Percentiles rank a stretch among this genome's conserved stretches.
These are phyloP conservation scores for Cisticola juncidis DNA, from an alignment of 2,113 vertebrate genomes.

Conservation along the genomic window DNA sequence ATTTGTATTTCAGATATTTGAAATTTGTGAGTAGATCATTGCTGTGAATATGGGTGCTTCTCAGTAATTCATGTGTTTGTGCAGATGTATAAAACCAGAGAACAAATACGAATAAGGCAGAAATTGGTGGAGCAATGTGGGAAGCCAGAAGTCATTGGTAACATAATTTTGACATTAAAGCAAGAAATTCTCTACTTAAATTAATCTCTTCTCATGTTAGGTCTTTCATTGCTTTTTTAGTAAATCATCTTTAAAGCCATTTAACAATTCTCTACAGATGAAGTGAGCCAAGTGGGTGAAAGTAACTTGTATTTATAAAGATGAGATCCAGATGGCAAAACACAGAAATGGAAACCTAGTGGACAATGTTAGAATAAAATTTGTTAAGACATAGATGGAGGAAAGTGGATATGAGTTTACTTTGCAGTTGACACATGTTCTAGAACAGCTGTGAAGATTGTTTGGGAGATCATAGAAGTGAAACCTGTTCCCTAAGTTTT, in stretches of 20 bases:
- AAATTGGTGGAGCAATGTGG: slow-evolving; percentile 19
- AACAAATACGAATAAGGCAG: background rate
- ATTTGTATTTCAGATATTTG: slow-evolving; percentile 5
- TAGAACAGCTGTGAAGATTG: background rate
- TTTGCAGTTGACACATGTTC: background rate
- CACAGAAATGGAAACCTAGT: background rate
- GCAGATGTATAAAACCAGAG: background rate
- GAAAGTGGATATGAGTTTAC: background rate
- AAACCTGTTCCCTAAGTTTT: background rate
- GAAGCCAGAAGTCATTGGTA: slow-evolving; percentile 32
- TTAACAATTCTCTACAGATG: slow-evolving; percentile 50
- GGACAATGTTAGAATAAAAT: background rate
- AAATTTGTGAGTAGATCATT: background rate
- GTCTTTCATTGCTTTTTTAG: slow-evolving; percentile 57
- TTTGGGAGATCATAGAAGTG: background rate
- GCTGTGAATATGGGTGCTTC: background rate
- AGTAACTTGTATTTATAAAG: slow-evolving; percentile 36
- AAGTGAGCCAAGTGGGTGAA: slow-evolving; percentile 44
- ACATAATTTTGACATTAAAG: slow-evolving; percentile 13
- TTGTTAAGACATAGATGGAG: background rate
- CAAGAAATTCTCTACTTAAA: slow-evolving; percentile 40
- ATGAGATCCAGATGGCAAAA: slow-evolving; percentile 66
- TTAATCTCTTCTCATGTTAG: slow-evolving; percentile 50
- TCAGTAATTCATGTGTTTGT: background rate
- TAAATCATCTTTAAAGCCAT: slow-evolving; percentile 61